Evolutionary conservation across 2,797 vertebrate species (phyloP).

Genomic region (Siniperca obscura): DNA sequence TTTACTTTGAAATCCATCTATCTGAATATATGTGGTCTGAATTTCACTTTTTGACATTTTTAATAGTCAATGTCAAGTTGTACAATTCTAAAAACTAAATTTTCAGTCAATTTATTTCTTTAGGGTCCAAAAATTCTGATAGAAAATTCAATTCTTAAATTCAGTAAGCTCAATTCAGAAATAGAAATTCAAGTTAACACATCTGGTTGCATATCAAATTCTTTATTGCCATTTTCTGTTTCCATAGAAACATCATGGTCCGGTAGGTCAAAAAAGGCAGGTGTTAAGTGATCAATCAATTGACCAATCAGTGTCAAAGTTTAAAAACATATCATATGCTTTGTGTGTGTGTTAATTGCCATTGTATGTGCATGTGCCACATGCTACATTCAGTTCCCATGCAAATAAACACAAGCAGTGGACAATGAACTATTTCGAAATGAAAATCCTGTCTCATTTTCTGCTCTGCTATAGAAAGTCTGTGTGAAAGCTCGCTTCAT

Average conservation of each 20-base stretch:
- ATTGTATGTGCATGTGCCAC: too few relatives aligned
- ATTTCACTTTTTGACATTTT: too few relatives aligned
- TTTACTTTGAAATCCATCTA: too few relatives aligned
- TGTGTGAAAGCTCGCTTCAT: neutral
- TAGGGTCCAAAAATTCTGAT: too few relatives aligned
- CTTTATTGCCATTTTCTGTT: neutral
- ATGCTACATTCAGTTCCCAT: too few relatives aligned
- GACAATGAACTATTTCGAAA: neutral
- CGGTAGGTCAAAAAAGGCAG: neutral
- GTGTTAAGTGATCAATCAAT: neutral
- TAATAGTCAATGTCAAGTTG: too few relatives aligned
- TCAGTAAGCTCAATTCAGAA: neutral
- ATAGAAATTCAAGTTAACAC: neutral
- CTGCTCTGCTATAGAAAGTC: neutral
- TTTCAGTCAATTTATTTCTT: too few relatives aligned
- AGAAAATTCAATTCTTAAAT: too few relatives aligned
- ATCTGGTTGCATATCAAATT: neutral
- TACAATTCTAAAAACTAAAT: too few relatives aligned
- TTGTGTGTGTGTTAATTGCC: neutral
- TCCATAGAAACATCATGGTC: neutral
- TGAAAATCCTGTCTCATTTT: constrained; percentile 1
- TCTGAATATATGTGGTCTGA: too few relatives aligned
- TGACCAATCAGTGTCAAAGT: neutral
- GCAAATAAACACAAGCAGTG: neutral
- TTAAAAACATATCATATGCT: neutral